phyloP scores from a whole-genome alignment of 2,888 invertebrate genomes.

The Caenorhabditis sp. region DNA sequence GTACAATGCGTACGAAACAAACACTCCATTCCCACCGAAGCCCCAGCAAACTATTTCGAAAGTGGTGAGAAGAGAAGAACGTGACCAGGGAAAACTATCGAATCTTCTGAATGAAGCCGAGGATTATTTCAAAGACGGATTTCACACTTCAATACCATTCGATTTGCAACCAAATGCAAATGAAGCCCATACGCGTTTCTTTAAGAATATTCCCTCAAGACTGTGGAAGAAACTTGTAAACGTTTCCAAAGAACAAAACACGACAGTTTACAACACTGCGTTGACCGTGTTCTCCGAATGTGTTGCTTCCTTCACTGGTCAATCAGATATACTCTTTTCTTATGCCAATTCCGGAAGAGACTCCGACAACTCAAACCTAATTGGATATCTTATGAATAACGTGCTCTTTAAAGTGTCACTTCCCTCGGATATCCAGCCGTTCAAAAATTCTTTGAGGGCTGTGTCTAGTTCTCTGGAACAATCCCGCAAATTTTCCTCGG shows the following conservation, averaged over 20 bases:
- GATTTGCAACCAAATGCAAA: conserved; percentile 3
- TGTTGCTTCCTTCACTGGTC: conserved; percentile 25
- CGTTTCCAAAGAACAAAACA: conserved; percentile 2
- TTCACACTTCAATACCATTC: conserved; percentile 43
- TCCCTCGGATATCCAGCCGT: background rate
- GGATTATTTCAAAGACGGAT: conserved; percentile 4
- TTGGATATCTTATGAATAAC: conserved; percentile 81
- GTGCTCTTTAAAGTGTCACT: conserved; percentile 44
- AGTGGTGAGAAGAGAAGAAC: conserved; percentile 12
- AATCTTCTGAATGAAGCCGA: background rate
- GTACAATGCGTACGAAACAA: conserved; percentile 28
- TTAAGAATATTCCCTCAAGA: conserved; percentile 14
- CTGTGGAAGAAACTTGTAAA: conserved; percentile 25
- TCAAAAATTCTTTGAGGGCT: conserved; percentile 28
- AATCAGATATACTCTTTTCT: conserved; percentile 64
- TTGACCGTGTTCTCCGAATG: conserved; percentile 38
- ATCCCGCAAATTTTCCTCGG: conserved; percentile 43
- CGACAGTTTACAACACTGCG: conserved; percentile 21
- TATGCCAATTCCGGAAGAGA: conserved; percentile 76
- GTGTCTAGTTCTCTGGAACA: conserved; percentile 50
- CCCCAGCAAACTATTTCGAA: conserved; percentile 24
- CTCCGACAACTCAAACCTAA: conserved; percentile 60
- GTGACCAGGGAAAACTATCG: background rate
- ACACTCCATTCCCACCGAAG: conserved; percentile 20
- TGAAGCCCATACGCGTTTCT: conserved; percentile 30